Evolutionary conservation across 1,140 invertebrate species (phyloP).

Genomic region (Euwallacea fornicatus): DNA sequence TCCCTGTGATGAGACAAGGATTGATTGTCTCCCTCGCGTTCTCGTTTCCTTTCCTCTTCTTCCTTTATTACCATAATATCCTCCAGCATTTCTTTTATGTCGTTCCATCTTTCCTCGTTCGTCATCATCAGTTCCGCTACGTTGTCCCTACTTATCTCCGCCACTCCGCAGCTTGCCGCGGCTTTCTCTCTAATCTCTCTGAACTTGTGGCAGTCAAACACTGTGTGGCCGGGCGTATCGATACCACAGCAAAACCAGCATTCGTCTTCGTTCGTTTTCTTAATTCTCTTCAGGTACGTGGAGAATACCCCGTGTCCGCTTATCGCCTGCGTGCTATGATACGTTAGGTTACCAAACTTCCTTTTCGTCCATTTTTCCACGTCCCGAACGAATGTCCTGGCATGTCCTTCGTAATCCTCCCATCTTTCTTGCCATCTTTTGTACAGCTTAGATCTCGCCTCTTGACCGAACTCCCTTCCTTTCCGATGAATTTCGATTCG

Average conservation of each 20-base stretch:
- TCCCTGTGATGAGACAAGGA: no score
- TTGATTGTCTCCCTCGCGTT: no score
- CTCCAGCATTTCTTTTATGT: neutral
- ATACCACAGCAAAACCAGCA: neutral
- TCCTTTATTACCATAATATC: neutral
- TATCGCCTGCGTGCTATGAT: neutral
- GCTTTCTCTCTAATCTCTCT: neutral
- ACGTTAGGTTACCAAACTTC: neutral
- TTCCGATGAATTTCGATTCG: neutral
- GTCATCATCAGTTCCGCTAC: neutral
- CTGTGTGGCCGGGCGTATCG: neutral
- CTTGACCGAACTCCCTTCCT: neutral
- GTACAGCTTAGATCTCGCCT: neutral
- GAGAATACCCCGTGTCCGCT: neutral
- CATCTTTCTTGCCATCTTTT: neutral
- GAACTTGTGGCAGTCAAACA: no score
- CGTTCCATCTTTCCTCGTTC: neutral
- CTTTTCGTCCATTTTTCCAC: neutral
- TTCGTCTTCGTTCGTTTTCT: neutral
- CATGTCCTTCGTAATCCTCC: neutral
- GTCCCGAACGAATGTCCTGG: neutral
- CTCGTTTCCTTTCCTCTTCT: constrained; percentile 1
- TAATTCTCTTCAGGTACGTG: neutral
- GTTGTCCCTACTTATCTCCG: neutral
- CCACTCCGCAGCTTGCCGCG: neutral